Base-by-base conservation (phyloP, 1,140 invertebrate species). In the Ladona fulva region DNA sequence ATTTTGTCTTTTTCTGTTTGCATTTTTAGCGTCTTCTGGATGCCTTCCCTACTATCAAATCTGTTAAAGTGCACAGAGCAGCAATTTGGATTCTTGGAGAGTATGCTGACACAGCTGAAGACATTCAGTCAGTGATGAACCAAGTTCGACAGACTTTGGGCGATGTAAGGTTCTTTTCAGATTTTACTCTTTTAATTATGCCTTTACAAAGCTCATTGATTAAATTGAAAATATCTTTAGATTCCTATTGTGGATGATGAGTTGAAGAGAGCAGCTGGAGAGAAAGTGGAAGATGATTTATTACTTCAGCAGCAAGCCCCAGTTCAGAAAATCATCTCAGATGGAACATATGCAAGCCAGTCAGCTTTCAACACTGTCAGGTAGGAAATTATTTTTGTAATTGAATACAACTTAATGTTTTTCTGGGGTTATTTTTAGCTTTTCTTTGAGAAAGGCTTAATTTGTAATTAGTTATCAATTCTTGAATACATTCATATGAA, bases 71-170 rank as follows among this genome's bases (percentile, higher is more conserved):
- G n/a, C 94, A 97, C 81, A 91, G 97, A 79, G 93, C 95, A 7
- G 95, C 97, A 1, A 86, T 99, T n/a, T 99, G 98, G 97, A 97
- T 99, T 82, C 87, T 99, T 44, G 97, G 97, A 42, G 97, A 99
- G 86, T 99, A 98, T 85, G 94, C 95, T 0, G 91, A 91, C 25
- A 89, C 88, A 0, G 86, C 90, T 11, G 88, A 92, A 5, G 93
- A 97, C 80, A 95, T 97, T 42, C 88, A 92, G 77, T 89, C 90
- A 78, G 92, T 97, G 0, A 90, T 97, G 83, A 89, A 88, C 75
- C 90, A 91, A 79, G 88, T 98, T 25, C 89, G 92, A 79, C 87
- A 91, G 78, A 90, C 92, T 37, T 85, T 98, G 12, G 95, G 95
- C 77, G 94, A 96, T 80, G 88, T 90, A 83, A 83, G 83, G 14